Percentiles rank a stretch among this genome's conserved stretches.
These are phyloP conservation scores for Hydropotes inermis DNA, from an alignment of 2,113 vertebrate genomes.

Conservation along the genomic window DNA sequence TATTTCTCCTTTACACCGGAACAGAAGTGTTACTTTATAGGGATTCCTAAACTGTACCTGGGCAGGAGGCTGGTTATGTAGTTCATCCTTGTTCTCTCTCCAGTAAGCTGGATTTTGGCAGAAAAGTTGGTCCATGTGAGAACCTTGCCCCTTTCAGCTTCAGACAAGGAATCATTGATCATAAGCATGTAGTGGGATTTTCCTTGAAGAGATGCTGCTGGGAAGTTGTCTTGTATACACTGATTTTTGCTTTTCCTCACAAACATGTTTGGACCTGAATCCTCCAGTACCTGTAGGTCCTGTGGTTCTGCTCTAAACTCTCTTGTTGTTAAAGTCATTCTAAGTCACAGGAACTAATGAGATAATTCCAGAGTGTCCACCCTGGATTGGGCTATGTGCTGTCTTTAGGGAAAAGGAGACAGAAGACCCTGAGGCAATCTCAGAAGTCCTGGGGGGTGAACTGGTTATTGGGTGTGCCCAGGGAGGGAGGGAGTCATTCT, in stretches of 20 bases:
- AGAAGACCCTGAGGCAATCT: background rate
- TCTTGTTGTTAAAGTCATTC: background rate
- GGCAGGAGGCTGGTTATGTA: constrained; percentile 29
- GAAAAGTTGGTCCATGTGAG: background rate
- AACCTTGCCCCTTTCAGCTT: background rate
- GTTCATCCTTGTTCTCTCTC: constrained; percentile 31
- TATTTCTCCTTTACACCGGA: constrained; percentile 67
- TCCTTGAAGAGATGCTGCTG: background rate
- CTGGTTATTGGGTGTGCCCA: background rate
- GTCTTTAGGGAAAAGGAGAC: background rate
- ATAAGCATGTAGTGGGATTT: background rate
- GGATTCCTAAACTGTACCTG: constrained; percentile 68
- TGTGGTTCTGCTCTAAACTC: background rate
- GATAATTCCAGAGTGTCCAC: background rate
- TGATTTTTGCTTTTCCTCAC: background rate
- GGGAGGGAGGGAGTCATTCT: background rate
- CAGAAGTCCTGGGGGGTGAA: background rate
- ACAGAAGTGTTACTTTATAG: constrained; percentile 70
- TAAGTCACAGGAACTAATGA: background rate
- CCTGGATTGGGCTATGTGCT: background rate
- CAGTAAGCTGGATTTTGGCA: constrained; percentile 33
- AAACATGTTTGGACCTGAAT: background rate
- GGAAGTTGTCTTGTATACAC: background rate
- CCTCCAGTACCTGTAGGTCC: background rate
- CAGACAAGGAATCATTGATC: background rate